Evolutionary conservation across 2,888 invertebrate genomes (phyloP).

Genomic region (Plebejus argus): DNA sequence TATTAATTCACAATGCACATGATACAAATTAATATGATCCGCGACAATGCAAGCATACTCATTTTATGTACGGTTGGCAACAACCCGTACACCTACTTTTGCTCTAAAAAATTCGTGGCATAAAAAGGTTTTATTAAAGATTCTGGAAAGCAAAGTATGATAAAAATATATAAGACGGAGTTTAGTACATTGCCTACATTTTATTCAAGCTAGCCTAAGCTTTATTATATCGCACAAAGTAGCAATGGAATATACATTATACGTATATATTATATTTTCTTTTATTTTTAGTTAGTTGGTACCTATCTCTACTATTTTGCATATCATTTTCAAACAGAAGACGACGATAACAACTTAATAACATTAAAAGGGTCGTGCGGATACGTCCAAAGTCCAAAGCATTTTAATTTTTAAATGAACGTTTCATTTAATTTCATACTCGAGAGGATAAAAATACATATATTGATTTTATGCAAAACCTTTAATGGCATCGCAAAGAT

Average conservation of each 20-base stretch:
- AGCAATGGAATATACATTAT: too few relatives aligned
- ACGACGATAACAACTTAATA: not conserved
- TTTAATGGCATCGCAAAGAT: constrained; percentile 34
- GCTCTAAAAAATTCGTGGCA: not conserved
- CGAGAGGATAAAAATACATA: constrained; percentile 31
- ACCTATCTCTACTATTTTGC: not conserved
- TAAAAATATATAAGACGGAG: not conserved
- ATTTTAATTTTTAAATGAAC: constrained; percentile 1
- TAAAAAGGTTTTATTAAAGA: not conserved
- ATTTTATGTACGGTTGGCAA: too few relatives aligned
- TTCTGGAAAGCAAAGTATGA: not conserved
- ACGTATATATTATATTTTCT: not conserved
- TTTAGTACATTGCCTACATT: not conserved
- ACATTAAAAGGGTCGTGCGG: constrained; percentile 3
- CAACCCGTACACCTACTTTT: too few relatives aligned
- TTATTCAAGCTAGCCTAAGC: not conserved
- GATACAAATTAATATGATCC: too few relatives aligned
- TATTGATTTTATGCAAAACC: constrained; percentile 33
- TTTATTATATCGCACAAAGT: not conserved
- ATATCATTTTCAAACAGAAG: not conserved
- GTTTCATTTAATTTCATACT: constrained; percentile 30
- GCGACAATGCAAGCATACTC: too few relatives aligned
- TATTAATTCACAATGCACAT: too few relatives aligned
- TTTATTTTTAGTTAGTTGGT: not conserved
- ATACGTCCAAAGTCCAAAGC: constrained; percentile 19